Conservation (phyloP, 2,888 invertebrate genomes). For the Argynnis bischoffii region DNA sequence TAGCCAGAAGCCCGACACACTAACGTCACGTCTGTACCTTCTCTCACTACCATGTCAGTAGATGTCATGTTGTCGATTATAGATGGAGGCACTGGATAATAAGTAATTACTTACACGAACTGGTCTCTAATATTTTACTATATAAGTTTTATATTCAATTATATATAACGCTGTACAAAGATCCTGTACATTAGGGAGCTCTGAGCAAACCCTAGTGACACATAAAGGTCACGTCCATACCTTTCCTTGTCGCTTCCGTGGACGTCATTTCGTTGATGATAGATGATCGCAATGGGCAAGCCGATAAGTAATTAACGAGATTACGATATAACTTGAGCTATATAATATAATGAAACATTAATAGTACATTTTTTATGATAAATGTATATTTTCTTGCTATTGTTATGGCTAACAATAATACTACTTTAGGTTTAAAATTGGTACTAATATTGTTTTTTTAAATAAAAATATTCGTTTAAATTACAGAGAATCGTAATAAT, state of each 20-base stretch:
- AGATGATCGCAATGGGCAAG: slow-evolving; percentile 14
- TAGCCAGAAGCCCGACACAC: slow-evolving; percentile 94
- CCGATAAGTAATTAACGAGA: slow-evolving; percentile 20
- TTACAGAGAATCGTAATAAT: no score
- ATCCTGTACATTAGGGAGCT: background rate
- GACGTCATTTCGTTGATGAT: slow-evolving; percentile 18
- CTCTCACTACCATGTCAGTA: slow-evolving; percentile 94
- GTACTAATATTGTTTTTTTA: no score
- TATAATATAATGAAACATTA: background rate
- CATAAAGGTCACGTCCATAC: slow-evolving; percentile 16
- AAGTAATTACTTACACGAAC: slow-evolving; percentile 35
- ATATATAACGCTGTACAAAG: background rate
- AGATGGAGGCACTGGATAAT: slow-evolving; percentile 90
- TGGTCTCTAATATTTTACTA: slow-evolving; percentile 11
- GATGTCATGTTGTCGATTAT: slow-evolving; percentile 95
- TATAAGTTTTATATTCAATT: slow-evolving; percentile 19
- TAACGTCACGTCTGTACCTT: slow-evolving; percentile 93
- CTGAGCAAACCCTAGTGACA: background rate
- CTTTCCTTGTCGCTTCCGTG: slow-evolving; percentile 15
- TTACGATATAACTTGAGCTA: background rate
- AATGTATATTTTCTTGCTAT: no score
- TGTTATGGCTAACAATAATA: no score
- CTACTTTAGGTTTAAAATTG: no score
- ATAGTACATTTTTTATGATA: no score
- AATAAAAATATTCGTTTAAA: no score